These are phyloP conservation scores for Noctua janthina DNA, from an alignment of 2,888 invertebrate genomes.

Conservation along the genomic window DNA sequence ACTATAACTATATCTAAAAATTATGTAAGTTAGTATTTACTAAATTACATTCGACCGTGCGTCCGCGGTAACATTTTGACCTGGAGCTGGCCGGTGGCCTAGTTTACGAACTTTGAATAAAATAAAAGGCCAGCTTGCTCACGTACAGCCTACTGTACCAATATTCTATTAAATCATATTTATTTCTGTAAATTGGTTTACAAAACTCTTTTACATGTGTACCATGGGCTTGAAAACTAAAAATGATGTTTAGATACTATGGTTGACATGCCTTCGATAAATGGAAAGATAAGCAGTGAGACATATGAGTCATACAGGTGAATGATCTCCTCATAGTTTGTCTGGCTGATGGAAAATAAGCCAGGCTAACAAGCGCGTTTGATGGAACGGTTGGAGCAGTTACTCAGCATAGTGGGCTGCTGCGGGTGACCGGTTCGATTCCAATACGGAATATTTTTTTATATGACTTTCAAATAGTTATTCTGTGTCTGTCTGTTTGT, in stretches of 20 bases:
- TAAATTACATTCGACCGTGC: neutral
- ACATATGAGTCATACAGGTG: slow-evolving; percentile 13
- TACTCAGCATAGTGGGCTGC: neutral
- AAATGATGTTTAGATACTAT: neutral
- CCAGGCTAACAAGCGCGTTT: neutral
- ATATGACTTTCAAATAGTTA: neutral
- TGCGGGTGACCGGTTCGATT: neutral
- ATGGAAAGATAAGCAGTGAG: slow-evolving; percentile 13
- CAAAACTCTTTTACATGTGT: neutral
- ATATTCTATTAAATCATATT: neutral
- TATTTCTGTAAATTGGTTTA: too few species aligned
- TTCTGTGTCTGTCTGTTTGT: neutral
- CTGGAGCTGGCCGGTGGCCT: too few species aligned
- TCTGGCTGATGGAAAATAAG: neutral
- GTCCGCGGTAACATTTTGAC: too few species aligned
- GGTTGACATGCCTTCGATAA: neutral
- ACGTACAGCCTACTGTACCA: neutral
- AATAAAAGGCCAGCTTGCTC: too few species aligned
- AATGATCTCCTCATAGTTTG: neutral
- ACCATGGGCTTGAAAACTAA: neutral
- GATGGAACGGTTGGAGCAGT: neutral
- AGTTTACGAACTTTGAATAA: too few species aligned
- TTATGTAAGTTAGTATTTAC: neutral
- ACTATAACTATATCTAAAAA: neutral
- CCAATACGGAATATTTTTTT: too few species aligned